Conservation (phyloP, 2,888 invertebrate species). For the Leptogaster cylindrica region DNA sequence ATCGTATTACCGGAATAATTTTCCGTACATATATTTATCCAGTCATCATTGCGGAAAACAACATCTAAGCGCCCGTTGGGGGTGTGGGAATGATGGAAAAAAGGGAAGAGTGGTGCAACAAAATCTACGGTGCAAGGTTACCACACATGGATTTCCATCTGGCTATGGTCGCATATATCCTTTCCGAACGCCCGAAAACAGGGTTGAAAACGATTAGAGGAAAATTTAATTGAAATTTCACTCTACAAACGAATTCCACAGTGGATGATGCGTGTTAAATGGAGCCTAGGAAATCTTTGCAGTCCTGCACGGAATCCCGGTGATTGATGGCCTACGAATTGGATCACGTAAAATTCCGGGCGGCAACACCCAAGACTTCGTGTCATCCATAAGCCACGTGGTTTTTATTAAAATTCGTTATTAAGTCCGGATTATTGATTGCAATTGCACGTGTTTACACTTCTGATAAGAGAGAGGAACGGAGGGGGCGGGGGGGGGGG, state of each 20-base stretch:
- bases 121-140: neutral
- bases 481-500: neutral
- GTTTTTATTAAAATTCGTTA: slow-evolving; percentile 41
- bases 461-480: slow-evolving; percentile 35
- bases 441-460: slow-evolving; percentile 40
- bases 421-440: slow-evolving; percentile 42
- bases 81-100: neutral
- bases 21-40: slow-evolving; percentile 28
- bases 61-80: neutral
- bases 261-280: slow-evolving; percentile 38
- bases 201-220: slow-evolving; percentile 14
- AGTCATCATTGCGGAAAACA: slow-evolving; percentile 34
- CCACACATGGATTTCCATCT: slow-evolving; percentile 3
- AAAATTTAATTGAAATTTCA: slow-evolving; percentile 42
- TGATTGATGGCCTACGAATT: slow-evolving; percentile 41
- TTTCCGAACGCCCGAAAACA: neutral
- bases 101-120: neutral
- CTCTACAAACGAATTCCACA: slow-evolving; percentile 12
- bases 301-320: neutral
- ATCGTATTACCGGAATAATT: slow-evolving; percentile 33
- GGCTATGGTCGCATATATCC: neutral
- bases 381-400: slow-evolving; percentile 21
- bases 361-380: neutral
- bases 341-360: slow-evolving; percentile 40
- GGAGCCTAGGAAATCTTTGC: slow-evolving; percentile 19